A percentile compares a stretch with the other conserved stretches of the same genome.
Evolutionary conservation across 2,888 invertebrate genomes (phyloP).

Genomic region (Drosophila nr. medialis): DNA sequence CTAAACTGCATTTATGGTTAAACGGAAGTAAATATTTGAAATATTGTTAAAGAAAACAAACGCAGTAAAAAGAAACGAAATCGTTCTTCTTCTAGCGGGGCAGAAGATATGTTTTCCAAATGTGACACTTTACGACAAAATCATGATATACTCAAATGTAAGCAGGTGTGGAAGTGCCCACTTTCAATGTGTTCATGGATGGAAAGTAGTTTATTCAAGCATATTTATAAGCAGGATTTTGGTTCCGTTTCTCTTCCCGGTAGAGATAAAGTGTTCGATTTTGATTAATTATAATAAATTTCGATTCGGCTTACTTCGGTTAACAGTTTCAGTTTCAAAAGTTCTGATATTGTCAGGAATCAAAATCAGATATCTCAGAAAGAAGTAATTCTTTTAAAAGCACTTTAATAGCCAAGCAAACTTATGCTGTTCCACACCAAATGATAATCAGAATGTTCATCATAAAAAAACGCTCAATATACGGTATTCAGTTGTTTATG

Average conservation of each 20-base stretch:
- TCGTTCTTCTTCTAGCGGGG: not conserved
- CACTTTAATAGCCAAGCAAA: not conserved
- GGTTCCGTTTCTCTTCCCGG: too few relatives aligned
- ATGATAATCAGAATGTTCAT: not conserved
- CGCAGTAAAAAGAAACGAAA: too few relatives aligned
- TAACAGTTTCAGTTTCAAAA: not conserved
- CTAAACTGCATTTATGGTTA: not conserved
- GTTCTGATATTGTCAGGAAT: too few relatives aligned
- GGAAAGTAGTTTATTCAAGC: too few relatives aligned
- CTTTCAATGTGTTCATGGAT: too few relatives aligned
- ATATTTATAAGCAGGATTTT: too few relatives aligned
- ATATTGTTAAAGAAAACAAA: not conserved
- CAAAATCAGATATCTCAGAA: too few relatives aligned
- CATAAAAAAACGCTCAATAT: not conserved
- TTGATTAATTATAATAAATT: not conserved
- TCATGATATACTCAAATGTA: rapidly evolving
- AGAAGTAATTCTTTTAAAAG: not conserved
- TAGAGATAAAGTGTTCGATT: not conserved
- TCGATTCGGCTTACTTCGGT: not conserved
- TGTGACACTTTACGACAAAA: not conserved
- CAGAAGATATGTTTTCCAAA: not conserved
- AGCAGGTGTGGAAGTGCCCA: not conserved
- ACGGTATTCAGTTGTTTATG: not conserved
- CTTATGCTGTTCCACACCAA: not conserved
- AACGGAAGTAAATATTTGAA: not conserved